Conservation (phyloP, 2,113 vertebrate genomes). For the Dunckerocampus dactyliophorus region DNA sequence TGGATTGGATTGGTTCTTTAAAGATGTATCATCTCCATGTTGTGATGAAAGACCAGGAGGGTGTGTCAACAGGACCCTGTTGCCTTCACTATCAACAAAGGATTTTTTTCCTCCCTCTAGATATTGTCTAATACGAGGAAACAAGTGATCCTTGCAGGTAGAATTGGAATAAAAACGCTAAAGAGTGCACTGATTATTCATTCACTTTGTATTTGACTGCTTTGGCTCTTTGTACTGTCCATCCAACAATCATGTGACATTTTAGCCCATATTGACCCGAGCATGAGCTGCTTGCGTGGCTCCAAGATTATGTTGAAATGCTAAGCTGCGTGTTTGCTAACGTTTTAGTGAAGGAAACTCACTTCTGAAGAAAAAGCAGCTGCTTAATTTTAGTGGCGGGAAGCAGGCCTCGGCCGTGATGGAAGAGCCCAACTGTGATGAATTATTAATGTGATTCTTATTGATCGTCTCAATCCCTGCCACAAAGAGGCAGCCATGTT, state of each 20-base stretch:
- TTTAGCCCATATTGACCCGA: slow-evolving; percentile 35
- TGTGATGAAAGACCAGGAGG: slow-evolving; percentile 60
- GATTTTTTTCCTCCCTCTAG: slow-evolving; percentile 30
- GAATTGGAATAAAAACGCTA: background rate
- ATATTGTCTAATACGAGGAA: background rate
- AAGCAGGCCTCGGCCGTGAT: slow-evolving; percentile 33
- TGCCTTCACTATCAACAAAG: slow-evolving; percentile 65
- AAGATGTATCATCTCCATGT: slow-evolving; percentile 30
- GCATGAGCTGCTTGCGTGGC: slow-evolving; percentile 30
- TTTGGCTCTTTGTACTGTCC: slow-evolving; percentile 32
- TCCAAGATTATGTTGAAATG: slow-evolving; percentile 40
- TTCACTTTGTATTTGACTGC: slow-evolving; percentile 13
- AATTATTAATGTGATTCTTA: slow-evolving; percentile 64
- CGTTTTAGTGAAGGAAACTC: slow-evolving; percentile 9
- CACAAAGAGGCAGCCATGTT: slow-evolving; percentile 3
- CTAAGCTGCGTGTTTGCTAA: slow-evolving; percentile 14
- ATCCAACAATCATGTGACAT: slow-evolving; percentile 37
- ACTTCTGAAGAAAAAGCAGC: slow-evolving; percentile 19
- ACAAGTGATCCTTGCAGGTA: slow-evolving; percentile 2
- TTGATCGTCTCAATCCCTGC: slow-evolving; percentile 36
- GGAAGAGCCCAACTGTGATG: slow-evolving; percentile 46
- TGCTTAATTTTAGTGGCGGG: slow-evolving; percentile 34
- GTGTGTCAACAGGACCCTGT: slow-evolving; percentile 66
- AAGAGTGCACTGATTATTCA: slow-evolving; percentile 6
- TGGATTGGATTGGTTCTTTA: slow-evolving; percentile 37